phyloP scores from a whole-genome alignment of 2,797 vertebrate genomes.

The Parauchenoglanis punctatus region DNA sequence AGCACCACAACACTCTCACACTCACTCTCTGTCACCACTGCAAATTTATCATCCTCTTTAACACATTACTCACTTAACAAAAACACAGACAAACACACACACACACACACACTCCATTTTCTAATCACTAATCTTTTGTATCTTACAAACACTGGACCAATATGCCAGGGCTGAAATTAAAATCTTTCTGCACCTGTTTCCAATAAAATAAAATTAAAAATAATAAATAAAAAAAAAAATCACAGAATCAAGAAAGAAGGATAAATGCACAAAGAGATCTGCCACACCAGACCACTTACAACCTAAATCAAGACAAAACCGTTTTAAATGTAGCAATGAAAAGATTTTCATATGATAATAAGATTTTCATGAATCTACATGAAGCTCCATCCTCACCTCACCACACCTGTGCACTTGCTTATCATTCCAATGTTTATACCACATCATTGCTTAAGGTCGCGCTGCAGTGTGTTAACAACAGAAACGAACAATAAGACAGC shows the following conservation, averaged over 20 bases:
- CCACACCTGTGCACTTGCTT: conserved; percentile 2
- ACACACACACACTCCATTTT: not conserved
- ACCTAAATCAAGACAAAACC: conserved; percentile 36
- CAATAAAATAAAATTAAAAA: conserved; percentile 4
- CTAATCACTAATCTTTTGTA: conserved; percentile 2
- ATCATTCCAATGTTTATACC: not conserved
- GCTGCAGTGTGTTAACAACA: not conserved
- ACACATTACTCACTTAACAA: conserved; percentile 46
- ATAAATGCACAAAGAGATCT: not conserved
- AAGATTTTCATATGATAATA: no score
- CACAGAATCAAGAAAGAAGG: not conserved
- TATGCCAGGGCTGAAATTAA: conserved; percentile 18
- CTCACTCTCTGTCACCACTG: conserved; percentile 19
- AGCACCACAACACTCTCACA: not conserved
- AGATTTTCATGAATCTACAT: not conserved
- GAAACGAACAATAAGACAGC: conserved; percentile 11
- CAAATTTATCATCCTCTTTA: conserved; percentile 32
- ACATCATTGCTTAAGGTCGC: not conserved
- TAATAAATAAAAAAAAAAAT: not conserved
- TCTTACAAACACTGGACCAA: conserved; percentile 8
- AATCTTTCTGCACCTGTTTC: conserved; percentile 38
- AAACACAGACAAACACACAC: conserved; percentile 16
- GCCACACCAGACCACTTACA: not conserved
- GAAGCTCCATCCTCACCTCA: not conserved
- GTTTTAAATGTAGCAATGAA: not conserved